phyloP scores from a whole-genome alignment of 2,797 vertebrate genomes.

The Clarias platycephalus region DNA sequence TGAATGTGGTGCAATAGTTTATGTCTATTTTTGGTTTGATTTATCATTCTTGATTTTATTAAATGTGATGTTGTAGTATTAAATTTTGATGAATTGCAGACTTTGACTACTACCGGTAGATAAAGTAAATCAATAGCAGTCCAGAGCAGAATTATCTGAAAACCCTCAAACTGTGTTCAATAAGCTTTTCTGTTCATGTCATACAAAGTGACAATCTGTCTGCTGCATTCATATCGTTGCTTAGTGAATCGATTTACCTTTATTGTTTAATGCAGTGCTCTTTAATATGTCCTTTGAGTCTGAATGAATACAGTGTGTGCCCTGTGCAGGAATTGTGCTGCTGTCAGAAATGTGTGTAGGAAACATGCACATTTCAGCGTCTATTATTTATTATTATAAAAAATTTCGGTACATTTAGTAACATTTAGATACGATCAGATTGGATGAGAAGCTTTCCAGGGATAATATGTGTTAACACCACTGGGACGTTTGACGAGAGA shows the following conservation, averaged over 20 bases:
- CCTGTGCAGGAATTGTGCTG: not conserved
- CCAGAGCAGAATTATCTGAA: not conserved
- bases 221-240: not conserved
- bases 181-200: not conserved
- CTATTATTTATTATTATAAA: slow-evolving; percentile 5
- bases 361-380: not conserved
- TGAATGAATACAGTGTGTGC: not conserved
- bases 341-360: not conserved
- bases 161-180: not conserved
- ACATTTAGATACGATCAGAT: too few relatives aligned
- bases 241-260: not conserved
- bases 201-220: not conserved
- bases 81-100: not conserved
- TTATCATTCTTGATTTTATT: not conserved
- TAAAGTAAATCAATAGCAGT: not conserved
- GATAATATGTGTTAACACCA: too few relatives aligned
- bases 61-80: not conserved
- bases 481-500: too few relatives aligned
- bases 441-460: too few relatives aligned
- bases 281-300: not conserved
- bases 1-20: not conserved
- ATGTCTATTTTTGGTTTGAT: not conserved
- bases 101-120: not conserved
- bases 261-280: not conserved
- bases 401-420: too few relatives aligned